phyloP scores from a whole-genome alignment of 2,797 vertebrate species.

The Miichthys miiuy region DNA sequence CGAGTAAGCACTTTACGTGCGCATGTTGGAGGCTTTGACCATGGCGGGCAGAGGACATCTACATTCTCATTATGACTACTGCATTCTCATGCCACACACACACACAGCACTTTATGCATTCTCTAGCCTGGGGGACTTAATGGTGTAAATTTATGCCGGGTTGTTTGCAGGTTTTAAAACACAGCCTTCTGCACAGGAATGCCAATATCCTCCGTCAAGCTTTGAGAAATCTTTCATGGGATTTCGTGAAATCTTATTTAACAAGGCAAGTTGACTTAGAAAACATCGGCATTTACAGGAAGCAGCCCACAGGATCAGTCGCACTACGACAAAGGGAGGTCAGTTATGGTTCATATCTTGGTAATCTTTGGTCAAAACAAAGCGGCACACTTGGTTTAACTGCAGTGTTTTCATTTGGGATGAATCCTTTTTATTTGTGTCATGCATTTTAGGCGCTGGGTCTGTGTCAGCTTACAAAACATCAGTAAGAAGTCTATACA shows the following conservation, averaged over 20 bases:
- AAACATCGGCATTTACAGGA: slow-evolving; percentile 63
- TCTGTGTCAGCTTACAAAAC: slow-evolving; percentile 5
- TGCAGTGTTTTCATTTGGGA: slow-evolving; percentile 29
- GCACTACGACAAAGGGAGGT: slow-evolving; percentile 22
- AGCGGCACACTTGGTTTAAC: slow-evolving; percentile 32
- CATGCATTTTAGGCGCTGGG: slow-evolving; percentile 11
- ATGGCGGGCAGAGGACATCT: slow-evolving; percentile 52
- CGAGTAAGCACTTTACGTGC: slow-evolving; percentile 57
- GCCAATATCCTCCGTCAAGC: slow-evolving; percentile 52
- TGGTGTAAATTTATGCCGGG: slow-evolving; percentile 60
- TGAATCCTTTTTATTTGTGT: slow-evolving; percentile 45
- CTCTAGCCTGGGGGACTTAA: slow-evolving; percentile 53
- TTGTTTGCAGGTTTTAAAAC: slow-evolving; percentile 66
- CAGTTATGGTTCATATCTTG: slow-evolving; percentile 40
- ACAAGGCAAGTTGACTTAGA: slow-evolving; percentile 60
- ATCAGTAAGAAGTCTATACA: slow-evolving; percentile 3
- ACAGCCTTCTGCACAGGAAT: slow-evolving; percentile 41
- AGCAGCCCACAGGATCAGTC: slow-evolving; percentile 45
- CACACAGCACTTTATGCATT: slow-evolving; percentile 51
- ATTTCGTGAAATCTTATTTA: slow-evolving; percentile 70
- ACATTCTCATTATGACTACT: slow-evolving; percentile 57
- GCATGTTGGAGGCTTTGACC: slow-evolving; percentile 52
- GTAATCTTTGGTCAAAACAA: slow-evolving; percentile 36
- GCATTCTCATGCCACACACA: slow-evolving; percentile 62
- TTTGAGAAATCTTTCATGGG: slow-evolving; percentile 57